Evolutionary conservation across 2,888 invertebrate genomes (phyloP).

Genomic region (Fissipunctia ypsillon): DNA sequence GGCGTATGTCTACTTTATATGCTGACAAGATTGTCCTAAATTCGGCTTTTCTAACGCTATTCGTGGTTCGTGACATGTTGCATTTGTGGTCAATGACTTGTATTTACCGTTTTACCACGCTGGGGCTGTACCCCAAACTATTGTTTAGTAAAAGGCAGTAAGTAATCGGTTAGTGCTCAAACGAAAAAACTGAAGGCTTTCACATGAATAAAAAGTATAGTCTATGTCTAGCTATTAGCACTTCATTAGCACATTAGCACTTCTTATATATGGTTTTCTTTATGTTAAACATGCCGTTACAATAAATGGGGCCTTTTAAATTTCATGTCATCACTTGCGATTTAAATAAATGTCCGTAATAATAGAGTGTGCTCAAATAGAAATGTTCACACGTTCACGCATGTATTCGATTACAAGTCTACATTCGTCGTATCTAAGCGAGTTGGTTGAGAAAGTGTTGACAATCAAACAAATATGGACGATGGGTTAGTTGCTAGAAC

Average conservation of each 20-base stretch:
- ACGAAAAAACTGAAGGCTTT: constrained; percentile 54
- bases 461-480: constrained; percentile 9
- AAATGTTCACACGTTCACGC: constrained; percentile 38
- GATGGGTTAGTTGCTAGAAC: constrained; percentile 7
- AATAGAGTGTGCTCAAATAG: constrained; percentile 13
- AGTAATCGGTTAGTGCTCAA: constrained; percentile 49
- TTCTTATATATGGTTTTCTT: constrained; percentile 50
- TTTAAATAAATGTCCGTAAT: constrained; percentile 40
- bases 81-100: constrained; percentile 83
- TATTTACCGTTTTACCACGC: constrained; percentile 80
- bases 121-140: constrained; percentile 65
- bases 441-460: constrained; percentile 27
- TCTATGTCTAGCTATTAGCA: constrained; percentile 35
- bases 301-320: constrained; percentile 45
- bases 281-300: constrained; percentile 36
- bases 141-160: constrained; percentile 69
- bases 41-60: constrained; percentile 76
- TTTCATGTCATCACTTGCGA: constrained; percentile 30
- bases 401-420: constrained; percentile 20
- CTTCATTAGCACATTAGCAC: constrained; percentile 29
- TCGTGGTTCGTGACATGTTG: constrained; percentile 79
- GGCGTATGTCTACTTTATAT: constrained; percentile 51
- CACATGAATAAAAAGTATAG: constrained; percentile 36
- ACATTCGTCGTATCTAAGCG: constrained; percentile 3
- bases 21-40: constrained; percentile 72